Conservation (phyloP, 2,888 invertebrate species). For the Subacronicta megacephala region DNA sequence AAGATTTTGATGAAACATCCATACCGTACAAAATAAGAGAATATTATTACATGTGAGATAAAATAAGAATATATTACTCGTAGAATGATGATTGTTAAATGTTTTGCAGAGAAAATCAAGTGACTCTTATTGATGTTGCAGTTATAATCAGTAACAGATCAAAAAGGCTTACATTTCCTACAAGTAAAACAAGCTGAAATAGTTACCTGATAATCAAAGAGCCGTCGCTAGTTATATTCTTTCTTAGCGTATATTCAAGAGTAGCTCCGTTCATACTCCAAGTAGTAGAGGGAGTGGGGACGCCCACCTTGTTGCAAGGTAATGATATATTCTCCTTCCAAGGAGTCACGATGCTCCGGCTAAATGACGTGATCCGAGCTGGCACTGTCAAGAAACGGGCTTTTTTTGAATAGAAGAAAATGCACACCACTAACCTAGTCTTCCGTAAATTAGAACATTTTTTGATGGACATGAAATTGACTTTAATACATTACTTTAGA, state of each 20-base stretch:
- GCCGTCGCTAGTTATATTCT: constrained; percentile 92
- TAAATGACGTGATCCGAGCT: constrained; percentile 96
- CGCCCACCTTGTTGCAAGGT: constrained; percentile 95
- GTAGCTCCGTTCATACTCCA: constrained; percentile 95
- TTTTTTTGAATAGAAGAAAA: constrained; percentile 57
- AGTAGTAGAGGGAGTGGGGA: constrained; percentile 93
- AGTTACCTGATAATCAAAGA: constrained; percentile 93
- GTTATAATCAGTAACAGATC: too few relatives aligned
- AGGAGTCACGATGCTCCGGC: constrained; percentile 93
- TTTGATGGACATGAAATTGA: neutral
- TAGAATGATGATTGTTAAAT: neutral
- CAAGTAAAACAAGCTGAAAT: constrained; percentile 4
- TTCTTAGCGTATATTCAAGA: constrained; percentile 92
- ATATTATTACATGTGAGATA: too few relatives aligned
- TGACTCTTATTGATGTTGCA: too few relatives aligned
- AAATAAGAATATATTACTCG: too few relatives aligned
- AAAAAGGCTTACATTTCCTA: too few relatives aligned
- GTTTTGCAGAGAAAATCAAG: too few relatives aligned
- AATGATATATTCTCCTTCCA: constrained; percentile 96
- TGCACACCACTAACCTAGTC: constrained; percentile 51
- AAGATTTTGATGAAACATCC: constrained; percentile 26
- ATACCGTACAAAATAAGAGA: neutral
- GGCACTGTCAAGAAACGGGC: constrained; percentile 90
- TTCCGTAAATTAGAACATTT: constrained; percentile 14
- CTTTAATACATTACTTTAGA: too few relatives aligned